These are phyloP conservation scores for Neoarius graeffei DNA, from an alignment of 2,113 vertebrate species.

Conservation along the genomic window DNA sequence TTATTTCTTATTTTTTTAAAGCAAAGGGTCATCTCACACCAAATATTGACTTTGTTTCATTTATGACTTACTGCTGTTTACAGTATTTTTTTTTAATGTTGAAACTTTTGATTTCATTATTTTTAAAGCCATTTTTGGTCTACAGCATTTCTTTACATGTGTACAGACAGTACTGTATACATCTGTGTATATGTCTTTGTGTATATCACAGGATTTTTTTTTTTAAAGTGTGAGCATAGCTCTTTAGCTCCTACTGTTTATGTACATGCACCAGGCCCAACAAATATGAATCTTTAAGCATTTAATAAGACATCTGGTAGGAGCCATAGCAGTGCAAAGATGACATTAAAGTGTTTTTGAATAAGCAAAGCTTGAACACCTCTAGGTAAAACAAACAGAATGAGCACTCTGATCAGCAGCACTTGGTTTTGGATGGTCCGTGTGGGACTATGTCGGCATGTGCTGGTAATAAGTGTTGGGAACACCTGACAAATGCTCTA, in stretches of 20 bases:
- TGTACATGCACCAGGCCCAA: neutral
- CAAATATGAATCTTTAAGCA: conserved; percentile 1
- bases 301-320: neutral
- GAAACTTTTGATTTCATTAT: no score
- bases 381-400: conserved; percentile 20
- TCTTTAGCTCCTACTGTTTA: neutral
- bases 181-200: neutral
- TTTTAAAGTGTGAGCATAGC: neutral
- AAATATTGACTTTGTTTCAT: no score
- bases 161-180: no score
- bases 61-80: no score
- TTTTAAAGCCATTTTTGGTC: no score
- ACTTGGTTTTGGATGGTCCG: conserved; percentile 24
- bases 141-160: no score
- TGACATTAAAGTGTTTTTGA: neutral
- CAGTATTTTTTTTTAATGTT: no score
- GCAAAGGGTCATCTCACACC: no score
- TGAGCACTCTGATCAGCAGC: conserved; percentile 28
- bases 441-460: conserved; percentile 30
- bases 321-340: neutral
- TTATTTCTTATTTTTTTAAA: no score
- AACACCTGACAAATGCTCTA: conserved; percentile 67
- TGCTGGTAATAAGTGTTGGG: conserved; percentile 49
- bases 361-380: conserved; percentile 9
- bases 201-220: neutral